A percentile compares a stretch with the other conserved stretches of the same genome.
These are phyloP conservation scores for Laothoe populi DNA, from an alignment of 2,888 invertebrate species.

Conservation along the genomic window DNA sequence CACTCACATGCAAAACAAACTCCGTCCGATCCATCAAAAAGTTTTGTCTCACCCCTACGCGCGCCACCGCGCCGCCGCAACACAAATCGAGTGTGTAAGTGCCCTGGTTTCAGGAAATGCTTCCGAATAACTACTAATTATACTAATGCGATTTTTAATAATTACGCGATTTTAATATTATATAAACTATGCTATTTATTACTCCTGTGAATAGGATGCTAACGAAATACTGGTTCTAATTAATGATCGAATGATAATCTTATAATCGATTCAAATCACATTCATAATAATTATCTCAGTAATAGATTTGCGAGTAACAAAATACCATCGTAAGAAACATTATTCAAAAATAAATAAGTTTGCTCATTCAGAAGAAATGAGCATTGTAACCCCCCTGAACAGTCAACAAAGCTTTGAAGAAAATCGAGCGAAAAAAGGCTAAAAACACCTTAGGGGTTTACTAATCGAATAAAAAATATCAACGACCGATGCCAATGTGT, in stretches of 20 bases:
- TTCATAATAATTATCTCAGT: not conserved
- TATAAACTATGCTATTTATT: no score
- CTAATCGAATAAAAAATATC: slow-evolving; percentile 87
- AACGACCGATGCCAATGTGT: slow-evolving; percentile 84
- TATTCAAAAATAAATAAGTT: slow-evolving; percentile 75
- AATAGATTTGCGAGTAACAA: not conserved
- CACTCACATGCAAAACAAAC: slow-evolving; percentile 86
- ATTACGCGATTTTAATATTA: no score
- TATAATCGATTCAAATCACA: no score
- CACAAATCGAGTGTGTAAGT: slow-evolving; percentile 84
- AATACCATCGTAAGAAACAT: slow-evolving; percentile 41
- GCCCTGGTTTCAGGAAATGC: slow-evolving; percentile 64
- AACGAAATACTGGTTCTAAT: no score
- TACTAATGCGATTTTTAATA: not conserved
- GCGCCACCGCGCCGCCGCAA: slow-evolving; percentile 49
- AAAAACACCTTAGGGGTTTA: slow-evolving; percentile 86
- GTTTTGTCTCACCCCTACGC: slow-evolving; percentile 62
- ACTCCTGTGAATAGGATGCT: no score
- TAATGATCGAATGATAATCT: no score
- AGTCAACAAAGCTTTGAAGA: slow-evolving; percentile 85
- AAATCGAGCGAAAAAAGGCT: slow-evolving; percentile 86
- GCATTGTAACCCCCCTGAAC: slow-evolving; percentile 79
- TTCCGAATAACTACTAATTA: slow-evolving; percentile 8
- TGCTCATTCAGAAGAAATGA: slow-evolving; percentile 83
- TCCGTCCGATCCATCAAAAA: slow-evolving; percentile 84